A percentile compares a stretch with the other conserved stretches of the same genome.
Conservation (phyloP, 2,888 invertebrate genomes). For the Xestobium rufovillosum region DNA sequence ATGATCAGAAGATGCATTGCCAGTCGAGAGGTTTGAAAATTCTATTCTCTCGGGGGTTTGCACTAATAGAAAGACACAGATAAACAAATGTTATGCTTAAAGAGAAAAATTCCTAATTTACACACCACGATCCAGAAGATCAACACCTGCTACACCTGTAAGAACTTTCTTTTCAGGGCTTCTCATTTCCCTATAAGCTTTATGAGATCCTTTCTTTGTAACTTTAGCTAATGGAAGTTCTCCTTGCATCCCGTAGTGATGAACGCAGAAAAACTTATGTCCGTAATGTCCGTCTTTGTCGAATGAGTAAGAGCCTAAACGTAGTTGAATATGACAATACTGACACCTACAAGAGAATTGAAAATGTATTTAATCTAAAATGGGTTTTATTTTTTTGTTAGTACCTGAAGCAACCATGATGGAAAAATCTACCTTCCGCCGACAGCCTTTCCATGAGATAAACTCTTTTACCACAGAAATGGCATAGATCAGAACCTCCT, state of each 20-base stretch:
- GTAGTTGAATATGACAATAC: conserved; percentile 78
- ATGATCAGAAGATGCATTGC: conserved; percentile 50
- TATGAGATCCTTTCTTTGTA: conserved; percentile 30
- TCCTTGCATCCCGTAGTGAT: conserved; percentile 62
- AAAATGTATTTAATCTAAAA: too few relatives aligned
- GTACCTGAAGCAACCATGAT: conserved; percentile 80
- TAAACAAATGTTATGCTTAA: background rate
- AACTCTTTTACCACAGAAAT: conserved; percentile 85
- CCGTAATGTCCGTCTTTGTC: conserved; percentile 62
- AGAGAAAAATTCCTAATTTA: too few relatives aligned
- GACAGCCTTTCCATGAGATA: conserved; percentile 89
- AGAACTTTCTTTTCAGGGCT: conserved; percentile 46
- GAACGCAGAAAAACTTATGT: conserved; percentile 67
- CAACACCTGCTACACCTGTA: conserved; percentile 45
- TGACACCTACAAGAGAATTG: conserved; percentile 58
- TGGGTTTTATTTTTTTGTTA: conserved; percentile 1
- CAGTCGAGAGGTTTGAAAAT: conserved; percentile 63
- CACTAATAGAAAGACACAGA: conserved; percentile 40
- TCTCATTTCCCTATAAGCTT: conserved; percentile 33
- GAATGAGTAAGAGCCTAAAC: conserved; percentile 70
- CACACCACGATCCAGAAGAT: conserved; percentile 44
- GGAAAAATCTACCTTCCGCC: conserved; percentile 85
- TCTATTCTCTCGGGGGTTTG: conserved; percentile 74
- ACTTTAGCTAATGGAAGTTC: conserved; percentile 37
- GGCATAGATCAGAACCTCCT: conserved; percentile 68